Percentiles rank a stretch among this genome's conserved stretches.
phyloP scores from a whole-genome alignment of 2,888 invertebrate species.

The Eustalomyia histrio region DNA sequence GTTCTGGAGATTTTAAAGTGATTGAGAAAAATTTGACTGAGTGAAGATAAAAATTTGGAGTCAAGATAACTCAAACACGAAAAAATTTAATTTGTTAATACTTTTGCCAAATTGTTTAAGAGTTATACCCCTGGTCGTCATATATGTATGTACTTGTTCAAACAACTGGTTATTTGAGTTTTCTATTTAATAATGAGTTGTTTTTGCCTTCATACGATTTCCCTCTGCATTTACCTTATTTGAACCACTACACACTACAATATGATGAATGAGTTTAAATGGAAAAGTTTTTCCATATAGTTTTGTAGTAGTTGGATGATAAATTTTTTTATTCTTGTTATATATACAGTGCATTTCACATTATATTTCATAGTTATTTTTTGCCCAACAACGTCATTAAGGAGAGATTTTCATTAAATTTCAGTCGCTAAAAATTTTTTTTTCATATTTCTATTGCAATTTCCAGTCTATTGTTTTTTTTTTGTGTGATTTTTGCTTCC shows the following conservation, averaged over 20 bases:
- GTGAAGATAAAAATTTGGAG: no score
- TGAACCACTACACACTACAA: neutral
- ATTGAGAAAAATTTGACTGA: no score
- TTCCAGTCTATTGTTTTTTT: no score
- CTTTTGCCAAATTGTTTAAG: no score
- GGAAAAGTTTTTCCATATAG: constrained; percentile 26
- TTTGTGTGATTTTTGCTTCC: no score
- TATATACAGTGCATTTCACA: neutral
- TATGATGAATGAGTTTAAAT: constrained; percentile 24
- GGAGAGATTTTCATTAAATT: no score
- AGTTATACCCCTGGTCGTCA: neutral
- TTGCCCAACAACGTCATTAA: no score
- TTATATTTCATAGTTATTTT: neutral
- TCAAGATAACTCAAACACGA: no score
- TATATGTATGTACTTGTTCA: constrained; percentile 6
- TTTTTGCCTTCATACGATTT: neutral
- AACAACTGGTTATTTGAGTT: constrained; percentile 22
- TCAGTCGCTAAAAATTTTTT: no score
- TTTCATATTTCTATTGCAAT: no score
- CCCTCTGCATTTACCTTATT: neutral
- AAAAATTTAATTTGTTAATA: no score
- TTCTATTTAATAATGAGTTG: constrained; percentile 16
- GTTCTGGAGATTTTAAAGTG: no score
- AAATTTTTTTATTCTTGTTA: constrained; percentile 15
- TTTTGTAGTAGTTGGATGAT: constrained; percentile 11